phyloP scores from a whole-genome alignment of 2,888 invertebrate species.

The Saturnia pavonia region DNA sequence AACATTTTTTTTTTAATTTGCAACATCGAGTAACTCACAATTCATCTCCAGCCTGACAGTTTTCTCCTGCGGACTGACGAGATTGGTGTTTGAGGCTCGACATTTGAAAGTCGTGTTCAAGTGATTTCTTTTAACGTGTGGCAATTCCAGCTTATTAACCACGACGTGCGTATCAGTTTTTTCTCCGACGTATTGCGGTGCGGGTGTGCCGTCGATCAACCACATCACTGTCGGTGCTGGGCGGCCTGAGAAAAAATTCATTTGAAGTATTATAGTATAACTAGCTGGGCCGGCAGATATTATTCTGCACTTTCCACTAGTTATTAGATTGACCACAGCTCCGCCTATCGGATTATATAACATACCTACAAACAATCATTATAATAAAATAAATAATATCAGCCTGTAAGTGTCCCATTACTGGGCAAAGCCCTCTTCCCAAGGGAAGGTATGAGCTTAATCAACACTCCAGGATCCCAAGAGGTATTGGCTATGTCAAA shows the following conservation, averaged over 20 bases:
- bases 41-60: slow-evolving; percentile 91
- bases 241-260: slow-evolving; percentile 81
- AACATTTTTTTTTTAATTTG: not conserved
- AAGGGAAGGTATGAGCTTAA: no score
- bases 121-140: slow-evolving; percentile 87
- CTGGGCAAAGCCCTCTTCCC: no score
- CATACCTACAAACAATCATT: no score
- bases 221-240: slow-evolving; percentile 93
- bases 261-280: no score
- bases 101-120: slow-evolving; percentile 94
- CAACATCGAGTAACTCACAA: slow-evolving; percentile 83
- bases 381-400: no score
- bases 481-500: no score
- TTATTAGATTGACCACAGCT: no score
- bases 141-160: slow-evolving; percentile 89
- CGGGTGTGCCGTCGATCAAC: slow-evolving; percentile 88
- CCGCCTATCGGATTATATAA: no score
- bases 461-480: no score
- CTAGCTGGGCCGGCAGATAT: no score
- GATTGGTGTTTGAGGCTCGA: slow-evolving; percentile 92
- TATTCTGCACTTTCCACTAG: no score
- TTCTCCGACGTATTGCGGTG: slow-evolving; percentile 87
- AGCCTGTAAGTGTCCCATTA: no score
- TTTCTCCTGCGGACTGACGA: slow-evolving; percentile 91
- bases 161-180: slow-evolving; percentile 88